Evolutionary conservation across 1,140 invertebrate species (phyloP).

Genomic region (Cryptotermes secundus): DNA sequence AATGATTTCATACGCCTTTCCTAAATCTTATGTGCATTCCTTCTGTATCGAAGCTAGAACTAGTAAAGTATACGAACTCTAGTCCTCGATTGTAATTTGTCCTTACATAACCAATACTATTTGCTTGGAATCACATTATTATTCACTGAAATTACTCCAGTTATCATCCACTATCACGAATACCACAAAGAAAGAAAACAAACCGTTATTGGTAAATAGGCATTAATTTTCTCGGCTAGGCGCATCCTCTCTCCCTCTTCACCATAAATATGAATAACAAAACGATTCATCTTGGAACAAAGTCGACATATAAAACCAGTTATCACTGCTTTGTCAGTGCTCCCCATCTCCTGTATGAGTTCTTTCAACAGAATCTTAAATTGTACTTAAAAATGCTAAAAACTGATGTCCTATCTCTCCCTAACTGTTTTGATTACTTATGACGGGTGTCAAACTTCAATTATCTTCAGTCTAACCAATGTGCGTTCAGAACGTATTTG

Average conservation of each 20-base stretch:
- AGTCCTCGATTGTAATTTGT: too few relatives aligned
- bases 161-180: background rate
- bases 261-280: constrained; percentile 74
- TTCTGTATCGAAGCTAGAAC: too few relatives aligned
- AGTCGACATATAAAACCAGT: constrained; percentile 77
- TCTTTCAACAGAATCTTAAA: background rate
- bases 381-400: background rate
- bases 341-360: constrained; percentile 60
- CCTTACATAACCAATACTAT: too few relatives aligned
- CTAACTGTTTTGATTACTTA: background rate
- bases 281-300: constrained; percentile 76
- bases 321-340: constrained; percentile 70
- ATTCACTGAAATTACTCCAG: background rate
- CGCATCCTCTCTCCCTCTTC: constrained; percentile 69
- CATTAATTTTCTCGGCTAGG: constrained; percentile 72
- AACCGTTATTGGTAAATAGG: constrained; percentile 72
- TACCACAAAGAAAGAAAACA: constrained; percentile 42
- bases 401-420: background rate
- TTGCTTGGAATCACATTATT: too few relatives aligned
- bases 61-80: too few relatives aligned
- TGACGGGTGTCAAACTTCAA: background rate
- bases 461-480: background rate
- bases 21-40: too few relatives aligned
- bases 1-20: too few relatives aligned
- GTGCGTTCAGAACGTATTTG: background rate